Percentiles rank a stretch among this genome's conserved stretches.
Evolutionary conservation across 2,797 vertebrate genomes (phyloP).

Genomic region (Salarias fasciatus): DNA sequence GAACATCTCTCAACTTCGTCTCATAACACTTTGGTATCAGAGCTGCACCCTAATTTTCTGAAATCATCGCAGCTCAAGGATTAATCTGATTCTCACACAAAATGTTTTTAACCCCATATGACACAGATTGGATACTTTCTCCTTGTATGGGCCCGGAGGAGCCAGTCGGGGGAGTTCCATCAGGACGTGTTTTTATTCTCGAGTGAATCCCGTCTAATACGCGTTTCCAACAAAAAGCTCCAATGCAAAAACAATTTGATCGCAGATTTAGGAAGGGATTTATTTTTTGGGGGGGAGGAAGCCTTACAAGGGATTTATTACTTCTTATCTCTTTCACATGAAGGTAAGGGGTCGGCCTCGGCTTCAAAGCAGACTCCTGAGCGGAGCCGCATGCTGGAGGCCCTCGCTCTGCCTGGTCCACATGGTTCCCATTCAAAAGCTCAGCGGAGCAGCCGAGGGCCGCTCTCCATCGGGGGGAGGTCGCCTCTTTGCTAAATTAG

Average conservation of each 20-base stretch:
- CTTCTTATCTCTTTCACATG: constrained; percentile 14
- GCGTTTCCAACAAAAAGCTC: constrained; percentile 30
- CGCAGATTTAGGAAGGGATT: constrained; percentile 18
- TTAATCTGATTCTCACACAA: constrained; percentile 28
- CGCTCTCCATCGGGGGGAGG: not conserved
- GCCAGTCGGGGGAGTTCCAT: constrained; percentile 2
- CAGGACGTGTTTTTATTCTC: constrained; percentile 15
- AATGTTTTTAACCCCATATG: constrained; percentile 30
- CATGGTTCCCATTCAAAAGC: constrained; percentile 3
- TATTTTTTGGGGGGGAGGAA: constrained; percentile 5
- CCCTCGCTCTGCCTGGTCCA: not conserved
- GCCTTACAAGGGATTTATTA: constrained; percentile 13
- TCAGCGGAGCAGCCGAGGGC: not conserved
- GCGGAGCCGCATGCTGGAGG: not conserved
- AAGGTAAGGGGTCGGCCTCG: constrained; percentile 17
- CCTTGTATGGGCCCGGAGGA: constrained; percentile 40
- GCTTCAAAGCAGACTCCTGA: constrained; percentile 19
- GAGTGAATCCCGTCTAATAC: constrained; percentile 21
- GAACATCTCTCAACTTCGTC: constrained; percentile 23
- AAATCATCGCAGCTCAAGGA: constrained; percentile 22
- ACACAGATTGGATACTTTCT: constrained; percentile 11
- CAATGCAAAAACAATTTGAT: constrained; percentile 25
- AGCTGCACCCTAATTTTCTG: constrained; percentile 14
- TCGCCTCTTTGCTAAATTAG: not conserved
- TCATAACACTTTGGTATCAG: constrained; percentile 14